A percentile compares a stretch with the other conserved stretches of the same genome.
Conservation (phyloP, 2,797 vertebrate species). For the Protosalanx chinensis region DNA sequence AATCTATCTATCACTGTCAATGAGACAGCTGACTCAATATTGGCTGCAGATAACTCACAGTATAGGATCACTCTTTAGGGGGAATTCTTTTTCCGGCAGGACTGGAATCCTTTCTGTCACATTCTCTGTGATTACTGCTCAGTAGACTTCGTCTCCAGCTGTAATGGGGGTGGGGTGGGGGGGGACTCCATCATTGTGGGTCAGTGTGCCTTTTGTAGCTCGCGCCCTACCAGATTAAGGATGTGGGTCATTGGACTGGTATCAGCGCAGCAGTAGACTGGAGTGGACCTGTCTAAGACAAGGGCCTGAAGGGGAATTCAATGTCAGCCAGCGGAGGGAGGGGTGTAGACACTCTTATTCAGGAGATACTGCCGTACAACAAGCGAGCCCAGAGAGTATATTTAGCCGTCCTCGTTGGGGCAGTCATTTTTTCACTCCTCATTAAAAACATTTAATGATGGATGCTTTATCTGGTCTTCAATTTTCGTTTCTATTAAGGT, state of each 20-base stretch:
- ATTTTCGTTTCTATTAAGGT: constrained; percentile 75
- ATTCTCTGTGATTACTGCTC: constrained; percentile 8
- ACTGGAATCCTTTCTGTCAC: background rate
- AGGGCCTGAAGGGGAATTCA: constrained; percentile 66
- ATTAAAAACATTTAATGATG: constrained; percentile 80
- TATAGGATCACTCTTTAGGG: background rate
- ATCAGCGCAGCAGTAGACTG: constrained; percentile 47
- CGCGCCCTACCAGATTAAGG: constrained; percentile 18
- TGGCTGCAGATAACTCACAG: background rate
- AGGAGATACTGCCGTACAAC: constrained; percentile 54
- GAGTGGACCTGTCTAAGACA: constrained; percentile 66
- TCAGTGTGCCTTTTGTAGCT: constrained; percentile 60
- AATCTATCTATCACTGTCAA: background rate
- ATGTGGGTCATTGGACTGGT: constrained; percentile 70
- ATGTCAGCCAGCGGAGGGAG: constrained; percentile 50
- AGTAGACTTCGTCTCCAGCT: background rate
- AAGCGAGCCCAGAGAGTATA: constrained; percentile 63
- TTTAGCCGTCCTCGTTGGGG: constrained; percentile 60
- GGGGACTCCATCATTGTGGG: constrained; percentile 60
- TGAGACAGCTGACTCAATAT: background rate
- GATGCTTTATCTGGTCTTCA: constrained; percentile 74
- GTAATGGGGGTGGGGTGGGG: constrained; percentile 12
- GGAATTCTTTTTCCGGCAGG: background rate
- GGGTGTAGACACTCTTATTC: constrained; percentile 45
- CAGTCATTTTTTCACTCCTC: constrained; percentile 62